phyloP scores from a whole-genome alignment of 2,888 invertebrate species.

The Byasa hedistus region DNA sequence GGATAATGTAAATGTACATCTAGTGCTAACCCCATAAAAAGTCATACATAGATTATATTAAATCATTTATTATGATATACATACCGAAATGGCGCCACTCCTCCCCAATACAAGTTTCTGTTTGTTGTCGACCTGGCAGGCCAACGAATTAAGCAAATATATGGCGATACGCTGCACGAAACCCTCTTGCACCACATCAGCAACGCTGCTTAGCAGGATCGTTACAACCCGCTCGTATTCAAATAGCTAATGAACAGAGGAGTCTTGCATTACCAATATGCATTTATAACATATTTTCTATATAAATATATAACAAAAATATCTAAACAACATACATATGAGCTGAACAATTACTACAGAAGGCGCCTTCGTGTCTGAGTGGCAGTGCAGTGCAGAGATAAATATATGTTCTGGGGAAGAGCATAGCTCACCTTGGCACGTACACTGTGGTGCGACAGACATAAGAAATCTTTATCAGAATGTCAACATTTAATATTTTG shows the following conservation, averaged over 20 bases:
- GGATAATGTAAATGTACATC: too few species aligned
- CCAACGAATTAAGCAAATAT: slow-evolving; percentile 95
- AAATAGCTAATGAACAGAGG: slow-evolving; percentile 83
- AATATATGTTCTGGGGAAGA: too few species aligned
- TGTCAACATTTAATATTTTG: too few species aligned
- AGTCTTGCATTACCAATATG: not conserved
- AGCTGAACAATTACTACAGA: too few species aligned
- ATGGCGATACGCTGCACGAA: slow-evolving; percentile 97
- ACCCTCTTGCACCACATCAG: slow-evolving; percentile 90
- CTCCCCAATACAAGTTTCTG: slow-evolving; percentile 96
- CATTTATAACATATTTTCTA: not conserved
- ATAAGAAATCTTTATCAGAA: too few species aligned
- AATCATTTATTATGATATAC: slow-evolving; percentile 40
- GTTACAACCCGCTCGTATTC: slow-evolving; percentile 93
- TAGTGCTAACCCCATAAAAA: too few species aligned
- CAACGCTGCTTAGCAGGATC: slow-evolving; percentile 89
- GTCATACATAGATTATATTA: not conserved
- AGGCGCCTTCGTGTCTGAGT: too few species aligned
- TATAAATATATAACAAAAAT: too few species aligned
- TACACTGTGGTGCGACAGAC: too few species aligned
- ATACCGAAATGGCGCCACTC: slow-evolving; percentile 90
- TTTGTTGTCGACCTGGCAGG: slow-evolving; percentile 96
- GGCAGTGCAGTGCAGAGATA: too few species aligned
- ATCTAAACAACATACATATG: too few species aligned
- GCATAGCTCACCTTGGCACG: too few species aligned